Evolutionary conservation across 2,797 vertebrate genomes (phyloP).

Genomic region (Semaprochilodus insignis): DNA sequence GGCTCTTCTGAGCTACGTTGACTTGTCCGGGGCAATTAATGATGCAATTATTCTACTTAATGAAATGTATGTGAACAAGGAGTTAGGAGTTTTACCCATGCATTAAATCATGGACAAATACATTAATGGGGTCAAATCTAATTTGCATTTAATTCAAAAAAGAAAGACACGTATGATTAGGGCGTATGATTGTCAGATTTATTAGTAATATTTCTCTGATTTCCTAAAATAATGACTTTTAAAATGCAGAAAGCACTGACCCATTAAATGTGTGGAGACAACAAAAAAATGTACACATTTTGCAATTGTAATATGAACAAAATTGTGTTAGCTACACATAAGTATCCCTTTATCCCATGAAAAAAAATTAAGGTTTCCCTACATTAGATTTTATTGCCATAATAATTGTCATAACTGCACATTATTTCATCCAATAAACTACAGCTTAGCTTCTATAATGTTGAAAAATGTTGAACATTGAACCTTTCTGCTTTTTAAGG

Average conservation of each 20-base stretch:
- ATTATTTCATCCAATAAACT: background rate
- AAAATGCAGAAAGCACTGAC: background rate
- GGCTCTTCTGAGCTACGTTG: background rate
- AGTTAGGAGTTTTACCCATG: no score
- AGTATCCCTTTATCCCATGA: background rate
- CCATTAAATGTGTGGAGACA: background rate
- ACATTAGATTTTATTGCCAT: no score
- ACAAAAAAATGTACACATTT: no score
- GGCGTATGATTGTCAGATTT: background rate
- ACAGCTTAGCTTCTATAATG: background rate
- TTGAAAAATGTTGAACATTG: background rate
- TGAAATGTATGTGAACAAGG: no score
- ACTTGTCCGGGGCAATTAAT: background rate
- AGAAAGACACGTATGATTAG: background rate
- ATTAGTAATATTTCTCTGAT: background rate
- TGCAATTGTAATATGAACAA: background rate
- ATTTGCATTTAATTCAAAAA: background rate
- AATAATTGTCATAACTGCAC: background rate
- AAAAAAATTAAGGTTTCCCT: background rate
- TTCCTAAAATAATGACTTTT: background rate
- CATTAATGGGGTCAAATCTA: background rate
- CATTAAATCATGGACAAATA: background rate
- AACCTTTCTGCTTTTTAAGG: background rate
- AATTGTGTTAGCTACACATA: background rate
- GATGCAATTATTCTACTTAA: no score